Base-by-base conservation (phyloP, 1,140 invertebrate genomes). In the Heliothis virescens region DNA sequence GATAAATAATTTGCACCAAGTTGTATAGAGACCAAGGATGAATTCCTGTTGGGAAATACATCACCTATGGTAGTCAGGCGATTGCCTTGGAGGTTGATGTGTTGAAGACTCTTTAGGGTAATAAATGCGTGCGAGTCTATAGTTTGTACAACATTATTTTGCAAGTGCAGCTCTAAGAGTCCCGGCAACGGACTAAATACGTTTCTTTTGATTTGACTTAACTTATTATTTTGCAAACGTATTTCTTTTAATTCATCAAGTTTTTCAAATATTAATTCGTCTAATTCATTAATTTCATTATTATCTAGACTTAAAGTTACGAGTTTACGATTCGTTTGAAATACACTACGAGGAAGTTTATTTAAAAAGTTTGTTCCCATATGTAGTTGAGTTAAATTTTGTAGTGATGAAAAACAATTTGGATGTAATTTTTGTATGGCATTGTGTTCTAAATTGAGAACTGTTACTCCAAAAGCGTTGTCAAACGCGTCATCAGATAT, bases 381-480 rank as follows among this genome's bases (percentile, higher is more conserved):
- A 89, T 98, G 97, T 5, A 99, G 93, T 94, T 98, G 97, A 53
- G 96, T 96, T 67, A 99, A 94, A 88, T 98, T 97, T 73, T 95
- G 92, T 75, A 98, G 90, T 21, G 96, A 97, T 34, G 95, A 94
- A 73, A 99, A 96, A 11, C 97, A 96, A 77, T 96, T 96, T 7
- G 95, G 93, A 89, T 98, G 97, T 62, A 99, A 96, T 79, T 96
- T 95, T 52, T 96, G 95, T 50, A 99, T 97, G 7, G 98, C 97
- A 91, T 99, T 99, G 81, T 98, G 97, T 88, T 98, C 97, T 60
- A 99, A 94, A 92, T 98, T 98, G 52, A 99, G 96, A 18, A 98
- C 97, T 1, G 96, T 96, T 16, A 99, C 94, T 67, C 96, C 96
- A 0, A 95, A 90, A 5, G 97, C 97, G 79, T 98, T 97, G 3